These are phyloP conservation scores for Sylvicola cinctus DNA, from an alignment of 2,888 invertebrate genomes.

Conservation along the genomic window DNA sequence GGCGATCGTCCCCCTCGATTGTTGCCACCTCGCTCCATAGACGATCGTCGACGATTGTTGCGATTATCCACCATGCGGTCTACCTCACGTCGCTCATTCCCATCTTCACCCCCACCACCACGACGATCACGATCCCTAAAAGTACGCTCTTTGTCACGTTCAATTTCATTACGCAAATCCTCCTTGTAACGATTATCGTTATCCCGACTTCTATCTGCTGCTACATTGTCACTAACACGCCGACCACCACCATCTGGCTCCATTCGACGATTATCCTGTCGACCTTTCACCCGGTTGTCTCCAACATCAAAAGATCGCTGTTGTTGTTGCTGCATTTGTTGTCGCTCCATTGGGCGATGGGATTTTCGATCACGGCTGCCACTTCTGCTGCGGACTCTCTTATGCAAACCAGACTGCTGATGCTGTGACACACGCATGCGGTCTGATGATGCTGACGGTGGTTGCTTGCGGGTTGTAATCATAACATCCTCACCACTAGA, in stretches of 20 bases:
- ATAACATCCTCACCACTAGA: conserved; percentile 35
- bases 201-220: conserved; percentile 23
- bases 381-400: conserved; percentile 15
- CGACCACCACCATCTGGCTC: no score
- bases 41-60: conserved; percentile 14
- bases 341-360: conserved; percentile 11
- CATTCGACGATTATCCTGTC: conserved; percentile 2
- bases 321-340: conserved; percentile 11
- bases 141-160: conserved; percentile 27
- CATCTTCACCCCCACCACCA: conserved; percentile 7
- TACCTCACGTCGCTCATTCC: conserved; percentile 14
- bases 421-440: no score
- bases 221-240: conserved; percentile 7
- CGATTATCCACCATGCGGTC: conserved; percentile 14
- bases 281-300: conserved; percentile 13
- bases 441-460: no score
- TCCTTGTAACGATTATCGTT: conserved; percentile 22
- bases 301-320: conserved; percentile 6
- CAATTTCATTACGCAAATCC: conserved; percentile 25
- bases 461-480: conserved; percentile 11
- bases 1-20: conserved; percentile 13
- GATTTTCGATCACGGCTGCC: conserved; percentile 16
- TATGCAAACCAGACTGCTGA: no score
- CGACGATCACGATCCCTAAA: conserved; percentile 21
- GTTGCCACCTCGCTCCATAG: conserved; percentile 12